Conservation (phyloP, 2,113 vertebrate species). For the Cyanoderma ruficeps region DNA sequence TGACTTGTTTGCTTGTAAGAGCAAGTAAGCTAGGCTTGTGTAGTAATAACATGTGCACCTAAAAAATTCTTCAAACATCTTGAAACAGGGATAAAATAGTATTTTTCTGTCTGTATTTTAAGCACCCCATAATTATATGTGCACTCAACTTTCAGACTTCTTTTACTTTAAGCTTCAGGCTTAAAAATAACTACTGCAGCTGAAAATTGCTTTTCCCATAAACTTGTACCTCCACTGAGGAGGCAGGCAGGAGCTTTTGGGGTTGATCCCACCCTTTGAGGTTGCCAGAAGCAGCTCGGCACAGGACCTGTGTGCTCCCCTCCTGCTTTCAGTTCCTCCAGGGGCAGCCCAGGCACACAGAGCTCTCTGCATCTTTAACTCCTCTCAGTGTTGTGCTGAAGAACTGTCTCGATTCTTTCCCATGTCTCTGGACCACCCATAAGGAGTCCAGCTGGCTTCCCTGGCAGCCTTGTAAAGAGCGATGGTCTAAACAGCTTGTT, state of each 20-base stretch:
- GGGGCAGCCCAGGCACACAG: rapidly evolving
- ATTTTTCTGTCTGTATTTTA: conserved; percentile 22
- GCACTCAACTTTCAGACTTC: neutral
- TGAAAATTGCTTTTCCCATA: conserved; percentile 21
- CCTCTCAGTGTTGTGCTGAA: neutral
- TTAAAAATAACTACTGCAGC: conserved; percentile 40
- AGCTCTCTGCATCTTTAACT: neutral
- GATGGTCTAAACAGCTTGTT: conserved; percentile 28
- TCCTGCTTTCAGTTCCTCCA: neutral
- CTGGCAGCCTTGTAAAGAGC: neutral
- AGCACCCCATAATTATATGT: neutral
- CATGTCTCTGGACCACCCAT: conserved; percentile 24
- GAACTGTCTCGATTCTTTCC: neutral
- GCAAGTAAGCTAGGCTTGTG: neutral
- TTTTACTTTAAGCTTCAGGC: neutral
- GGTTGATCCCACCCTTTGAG: conserved; percentile 9
- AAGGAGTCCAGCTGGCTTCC: conserved; percentile 41
- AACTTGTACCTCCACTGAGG: neutral
- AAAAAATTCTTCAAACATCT: neutral
- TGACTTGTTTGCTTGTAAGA: neutral
- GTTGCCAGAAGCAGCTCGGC: neutral
- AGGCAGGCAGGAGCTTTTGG: neutral
- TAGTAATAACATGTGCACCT: neutral
- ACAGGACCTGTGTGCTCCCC: neutral
- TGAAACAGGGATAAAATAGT: conserved; percentile 25